Conservation (phyloP, 2,797 vertebrate genomes). For the Gila robusta region DNA sequence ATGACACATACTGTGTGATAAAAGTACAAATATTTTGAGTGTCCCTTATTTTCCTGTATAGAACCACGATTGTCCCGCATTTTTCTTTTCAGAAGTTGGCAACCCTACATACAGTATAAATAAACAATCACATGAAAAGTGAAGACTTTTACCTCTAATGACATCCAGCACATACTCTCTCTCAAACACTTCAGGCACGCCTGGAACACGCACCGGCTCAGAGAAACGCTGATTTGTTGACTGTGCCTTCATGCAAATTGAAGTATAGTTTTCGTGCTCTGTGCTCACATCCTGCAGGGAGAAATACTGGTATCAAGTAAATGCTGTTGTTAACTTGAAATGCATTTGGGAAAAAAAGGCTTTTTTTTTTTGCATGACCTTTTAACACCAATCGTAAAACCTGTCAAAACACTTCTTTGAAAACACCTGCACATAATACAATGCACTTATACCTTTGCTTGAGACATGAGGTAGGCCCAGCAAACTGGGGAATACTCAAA, state of each 20-base stretch:
- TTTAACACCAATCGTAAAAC: background rate
- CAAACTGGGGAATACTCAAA: slow-evolving; percentile 72
- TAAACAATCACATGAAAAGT: background rate
- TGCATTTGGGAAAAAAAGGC: too few relatives aligned
- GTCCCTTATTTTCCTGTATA: too few relatives aligned
- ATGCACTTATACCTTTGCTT: slow-evolving; percentile 52
- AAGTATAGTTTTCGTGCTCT: slow-evolving; percentile 62
- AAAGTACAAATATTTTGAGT: too few relatives aligned
- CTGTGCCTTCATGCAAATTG: slow-evolving; percentile 55
- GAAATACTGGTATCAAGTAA: background rate
- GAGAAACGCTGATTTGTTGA: slow-evolving; percentile 58
- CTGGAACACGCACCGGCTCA: slow-evolving; percentile 71
- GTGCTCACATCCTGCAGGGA: slow-evolving; percentile 53
- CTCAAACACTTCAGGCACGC: slow-evolving; percentile 65
- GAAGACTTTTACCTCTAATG: slow-evolving; percentile 64
- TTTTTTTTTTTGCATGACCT: background rate
- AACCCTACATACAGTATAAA: background rate
- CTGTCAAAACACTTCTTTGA: background rate
- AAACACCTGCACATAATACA: background rate
- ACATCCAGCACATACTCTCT: slow-evolving; percentile 62
- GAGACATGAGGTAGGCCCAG: slow-evolving; percentile 69
- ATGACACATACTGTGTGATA: too few relatives aligned
- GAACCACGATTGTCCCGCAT: too few relatives aligned
- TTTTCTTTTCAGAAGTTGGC: too few relatives aligned
- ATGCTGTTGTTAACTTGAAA: too few relatives aligned